Conservation (phyloP, 2,888 invertebrate species). For the Leptopilina syphax region DNA sequence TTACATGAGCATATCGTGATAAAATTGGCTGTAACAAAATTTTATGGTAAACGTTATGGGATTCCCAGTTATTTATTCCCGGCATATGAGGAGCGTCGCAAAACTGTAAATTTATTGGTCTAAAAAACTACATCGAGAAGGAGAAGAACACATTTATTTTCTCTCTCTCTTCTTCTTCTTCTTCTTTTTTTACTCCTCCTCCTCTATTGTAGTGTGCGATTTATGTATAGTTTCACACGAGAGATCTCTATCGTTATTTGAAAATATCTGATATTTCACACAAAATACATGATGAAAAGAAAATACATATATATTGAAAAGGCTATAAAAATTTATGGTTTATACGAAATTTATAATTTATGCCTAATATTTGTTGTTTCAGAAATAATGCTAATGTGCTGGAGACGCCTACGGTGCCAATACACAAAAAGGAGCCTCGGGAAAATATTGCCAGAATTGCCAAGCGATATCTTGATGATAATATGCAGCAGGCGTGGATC, state of each 20-base stretch:
- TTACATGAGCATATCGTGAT: background rate
- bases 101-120: conserved; percentile 4
- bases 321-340: too few species aligned
- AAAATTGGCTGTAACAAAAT: background rate
- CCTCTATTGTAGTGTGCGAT: background rate
- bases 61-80: background rate
- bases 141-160: conserved; percentile 5
- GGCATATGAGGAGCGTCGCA: background rate
- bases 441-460: conserved; percentile 78
- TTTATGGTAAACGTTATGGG: conserved; percentile 1
- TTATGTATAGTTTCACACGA: conserved; percentile 45
- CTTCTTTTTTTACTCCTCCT: too few species aligned
- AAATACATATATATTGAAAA: background rate
- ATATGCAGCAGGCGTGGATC: conserved; percentile 80
- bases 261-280: conserved; percentile 7
- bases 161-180: background rate
- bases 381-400: conserved; percentile 70
- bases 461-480: conserved; percentile 79
- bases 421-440: conserved; percentile 70
- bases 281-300: background rate
- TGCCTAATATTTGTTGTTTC: conserved; percentile 56
- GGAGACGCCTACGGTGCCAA: conserved; percentile 68
- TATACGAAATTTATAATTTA: background rate
- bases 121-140: background rate
- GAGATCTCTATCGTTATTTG: background rate